These are phyloP conservation scores for Melitaea cinxia DNA, from an alignment of 1,140 invertebrate genomes.

Conservation along the genomic window DNA sequence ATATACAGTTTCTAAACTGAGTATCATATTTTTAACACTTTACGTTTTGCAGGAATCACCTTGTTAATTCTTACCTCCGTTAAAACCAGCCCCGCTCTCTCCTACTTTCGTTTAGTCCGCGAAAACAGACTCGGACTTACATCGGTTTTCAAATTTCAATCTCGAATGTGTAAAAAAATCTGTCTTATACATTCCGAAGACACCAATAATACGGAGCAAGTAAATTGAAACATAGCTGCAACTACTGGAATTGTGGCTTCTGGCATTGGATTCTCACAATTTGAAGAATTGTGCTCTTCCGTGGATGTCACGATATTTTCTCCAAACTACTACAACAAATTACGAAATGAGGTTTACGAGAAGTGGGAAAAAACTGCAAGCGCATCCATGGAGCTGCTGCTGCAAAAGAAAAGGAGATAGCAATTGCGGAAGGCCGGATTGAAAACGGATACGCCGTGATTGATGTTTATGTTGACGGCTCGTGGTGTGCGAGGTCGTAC, in stretches of 20 bases:
- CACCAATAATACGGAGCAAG: background rate
- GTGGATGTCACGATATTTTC: background rate
- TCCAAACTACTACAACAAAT: background rate
- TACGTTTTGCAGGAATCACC: background rate
- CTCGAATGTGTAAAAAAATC: background rate
- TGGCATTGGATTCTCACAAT: background rate
- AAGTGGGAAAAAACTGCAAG: too few species aligned
- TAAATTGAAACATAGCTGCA: background rate
- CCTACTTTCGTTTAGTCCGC: background rate
- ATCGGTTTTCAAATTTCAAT: background rate
- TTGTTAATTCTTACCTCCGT: too few species aligned
- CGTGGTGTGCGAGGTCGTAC: too few species aligned
- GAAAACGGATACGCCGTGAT: too few species aligned
- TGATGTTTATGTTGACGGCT: too few species aligned
- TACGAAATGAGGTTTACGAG: background rate
- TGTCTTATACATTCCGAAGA: background rate
- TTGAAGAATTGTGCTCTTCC: background rate
- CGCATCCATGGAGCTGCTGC: too few species aligned
- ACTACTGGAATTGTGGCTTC: background rate
- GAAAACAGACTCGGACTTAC: background rate
- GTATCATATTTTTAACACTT: background rate
- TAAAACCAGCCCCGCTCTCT: background rate
- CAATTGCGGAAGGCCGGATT: too few species aligned
- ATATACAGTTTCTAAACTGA: background rate
- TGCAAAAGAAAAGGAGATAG: too few species aligned